Conservation (phyloP, 2,113 vertebrate species). For the Struthio camelus region DNA sequence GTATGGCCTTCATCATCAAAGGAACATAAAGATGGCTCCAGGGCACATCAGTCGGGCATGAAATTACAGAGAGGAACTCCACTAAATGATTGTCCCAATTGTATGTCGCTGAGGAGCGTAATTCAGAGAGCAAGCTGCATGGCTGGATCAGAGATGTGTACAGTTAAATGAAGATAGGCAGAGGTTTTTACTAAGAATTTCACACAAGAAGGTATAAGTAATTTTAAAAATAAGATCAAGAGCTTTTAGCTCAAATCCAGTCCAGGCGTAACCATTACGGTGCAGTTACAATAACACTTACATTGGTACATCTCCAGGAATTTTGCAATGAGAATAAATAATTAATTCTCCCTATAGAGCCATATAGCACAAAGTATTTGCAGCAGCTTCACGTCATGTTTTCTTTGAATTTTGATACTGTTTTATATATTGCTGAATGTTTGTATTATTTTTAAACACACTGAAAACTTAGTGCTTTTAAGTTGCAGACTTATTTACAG, state of each 20-base stretch:
- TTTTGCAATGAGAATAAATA: not conserved
- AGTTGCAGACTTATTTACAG: not conserved
- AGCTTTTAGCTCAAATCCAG: not conserved
- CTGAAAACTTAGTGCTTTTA: not conserved
- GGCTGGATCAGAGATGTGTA: not conserved
- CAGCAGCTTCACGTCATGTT: not conserved
- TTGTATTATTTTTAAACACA: not conserved
- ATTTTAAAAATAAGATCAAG: not conserved
- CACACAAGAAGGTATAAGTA: not conserved
- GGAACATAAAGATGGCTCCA: slow-evolving; percentile 6
- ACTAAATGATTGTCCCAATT: slow-evolving; percentile 42
- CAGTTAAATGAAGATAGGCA: not conserved
- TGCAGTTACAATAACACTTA: not conserved
- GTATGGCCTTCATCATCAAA: slow-evolving; percentile 27
- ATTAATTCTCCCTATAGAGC: not conserved
- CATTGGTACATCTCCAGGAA: not conserved
- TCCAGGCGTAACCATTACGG: not conserved
- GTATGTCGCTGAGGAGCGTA: not conserved
- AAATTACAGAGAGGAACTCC: slow-evolving; percentile 35
- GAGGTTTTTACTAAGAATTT: not conserved
- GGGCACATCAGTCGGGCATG: slow-evolving; percentile 31
- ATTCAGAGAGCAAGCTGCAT: not conserved
- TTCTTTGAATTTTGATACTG: not conserved
- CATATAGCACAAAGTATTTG: not conserved
- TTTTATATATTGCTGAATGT: not conserved